phyloP scores from a whole-genome alignment of 2,797 vertebrate species.

The Betta splendens region DNA sequence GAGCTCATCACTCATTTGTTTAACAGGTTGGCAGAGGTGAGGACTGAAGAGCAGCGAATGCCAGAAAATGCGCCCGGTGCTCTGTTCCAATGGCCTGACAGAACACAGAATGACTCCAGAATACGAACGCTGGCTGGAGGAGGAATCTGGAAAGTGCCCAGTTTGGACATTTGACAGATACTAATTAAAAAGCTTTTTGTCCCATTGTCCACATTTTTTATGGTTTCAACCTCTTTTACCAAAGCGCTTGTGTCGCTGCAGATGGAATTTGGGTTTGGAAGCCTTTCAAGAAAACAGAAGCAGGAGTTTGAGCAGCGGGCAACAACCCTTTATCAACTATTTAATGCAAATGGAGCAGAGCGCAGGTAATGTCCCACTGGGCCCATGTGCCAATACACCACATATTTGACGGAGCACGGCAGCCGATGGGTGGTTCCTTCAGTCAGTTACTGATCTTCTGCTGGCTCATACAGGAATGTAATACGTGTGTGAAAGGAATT shows the following conservation, averaged over 20 bases:
- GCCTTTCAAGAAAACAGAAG: not conserved
- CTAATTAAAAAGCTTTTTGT: conserved; percentile 47
- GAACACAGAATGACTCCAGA: conserved; percentile 18
- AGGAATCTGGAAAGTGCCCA: conserved; percentile 22
- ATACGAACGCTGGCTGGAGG: conserved; percentile 21
- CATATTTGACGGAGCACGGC: too few relatives aligned
- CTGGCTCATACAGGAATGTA: too few relatives aligned
- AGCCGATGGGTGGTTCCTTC: too few relatives aligned
- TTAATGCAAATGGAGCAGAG: not conserved
- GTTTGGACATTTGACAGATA: conserved; percentile 33
- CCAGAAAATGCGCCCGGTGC: conserved; percentile 34
- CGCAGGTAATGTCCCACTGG: too few relatives aligned
- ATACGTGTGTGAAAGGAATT: too few relatives aligned
- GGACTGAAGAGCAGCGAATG: conserved; percentile 35
- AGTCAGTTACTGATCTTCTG: too few relatives aligned
- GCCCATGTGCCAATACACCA: too few relatives aligned
- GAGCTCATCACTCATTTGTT: conserved; percentile 64
- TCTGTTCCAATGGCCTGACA: conserved; percentile 26
- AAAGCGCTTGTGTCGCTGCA: not conserved
- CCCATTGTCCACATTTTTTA: conserved; percentile 24
- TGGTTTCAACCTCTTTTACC: conserved; percentile 24
- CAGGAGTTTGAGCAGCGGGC: not conserved
- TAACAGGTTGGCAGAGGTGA: conserved; percentile 57
- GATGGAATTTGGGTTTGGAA: conserved; percentile 9
- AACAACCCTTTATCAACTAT: not conserved